These are phyloP conservation scores for Drosophila prosaltans DNA, from an alignment of 1,140 invertebrate species.

Conservation along the genomic window DNA sequence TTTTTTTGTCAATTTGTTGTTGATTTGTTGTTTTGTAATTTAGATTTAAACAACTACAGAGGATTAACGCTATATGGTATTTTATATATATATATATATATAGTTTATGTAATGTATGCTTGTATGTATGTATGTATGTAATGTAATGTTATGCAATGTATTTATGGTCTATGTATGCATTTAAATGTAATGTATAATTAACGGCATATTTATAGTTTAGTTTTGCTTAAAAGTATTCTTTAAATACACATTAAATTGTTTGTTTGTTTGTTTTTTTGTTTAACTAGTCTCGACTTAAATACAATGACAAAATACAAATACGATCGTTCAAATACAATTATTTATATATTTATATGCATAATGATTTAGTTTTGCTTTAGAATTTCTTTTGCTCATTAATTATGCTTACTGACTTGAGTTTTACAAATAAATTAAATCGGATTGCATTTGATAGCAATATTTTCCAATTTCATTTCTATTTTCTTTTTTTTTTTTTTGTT, in stretches of 20 bases:
- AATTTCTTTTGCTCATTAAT: slow-evolving; percentile 19
- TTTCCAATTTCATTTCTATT: slow-evolving; percentile 15
- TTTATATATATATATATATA: slow-evolving; percentile 45
- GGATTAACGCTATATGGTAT: slow-evolving; percentile 78
- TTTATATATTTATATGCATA: slow-evolving; percentile 22
- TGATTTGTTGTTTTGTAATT: slow-evolving; percentile 53
- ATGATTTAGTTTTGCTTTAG: slow-evolving; percentile 48
- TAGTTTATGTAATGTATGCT: slow-evolving; percentile 14
- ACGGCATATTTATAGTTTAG: slow-evolving; percentile 69
- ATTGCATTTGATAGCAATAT: neutral
- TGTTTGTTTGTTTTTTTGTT: slow-evolving; percentile 13
- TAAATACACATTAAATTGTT: slow-evolving; percentile 60
- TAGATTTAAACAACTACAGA: slow-evolving; percentile 78
- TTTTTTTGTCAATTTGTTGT: slow-evolving; percentile 42
- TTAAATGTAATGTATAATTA: slow-evolving; percentile 67
- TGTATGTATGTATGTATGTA: slow-evolving; percentile 54
- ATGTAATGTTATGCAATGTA: slow-evolving; percentile 38
- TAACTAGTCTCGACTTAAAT: slow-evolving; percentile 38
- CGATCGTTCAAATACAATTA: slow-evolving; percentile 49
- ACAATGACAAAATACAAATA: slow-evolving; percentile 34
- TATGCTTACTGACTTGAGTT: slow-evolving; percentile 71
- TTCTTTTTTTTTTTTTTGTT: slow-evolving; percentile 13
- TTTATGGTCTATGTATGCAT: slow-evolving; percentile 24
- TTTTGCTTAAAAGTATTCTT: slow-evolving; percentile 62
- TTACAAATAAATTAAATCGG: slow-evolving; percentile 60